Conservation (phyloP, 2,113 vertebrate species). For the Ramphastos sulfuratus region DNA sequence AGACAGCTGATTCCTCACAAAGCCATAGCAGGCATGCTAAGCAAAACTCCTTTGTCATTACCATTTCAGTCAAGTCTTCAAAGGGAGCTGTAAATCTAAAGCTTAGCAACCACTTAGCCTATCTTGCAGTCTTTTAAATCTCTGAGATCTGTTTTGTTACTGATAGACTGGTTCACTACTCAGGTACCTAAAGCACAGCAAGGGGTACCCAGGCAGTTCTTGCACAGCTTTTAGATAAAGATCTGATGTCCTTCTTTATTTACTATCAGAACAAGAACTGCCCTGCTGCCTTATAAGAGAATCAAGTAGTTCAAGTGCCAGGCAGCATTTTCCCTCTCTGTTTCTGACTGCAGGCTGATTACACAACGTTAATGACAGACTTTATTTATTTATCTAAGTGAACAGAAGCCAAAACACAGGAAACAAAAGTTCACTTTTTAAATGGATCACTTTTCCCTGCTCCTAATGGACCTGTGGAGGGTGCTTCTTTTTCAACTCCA, state of each 20-base stretch:
- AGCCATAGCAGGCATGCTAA: neutral
- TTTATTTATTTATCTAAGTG: constrained; percentile 16
- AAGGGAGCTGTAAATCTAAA: neutral
- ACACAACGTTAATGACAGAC: neutral
- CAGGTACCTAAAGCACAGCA: neutral
- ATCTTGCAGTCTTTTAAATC: constrained; percentile 7
- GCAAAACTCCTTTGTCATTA: neutral
- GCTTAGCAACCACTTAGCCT: neutral
- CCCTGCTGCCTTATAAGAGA: neutral
- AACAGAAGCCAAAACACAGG: neutral
- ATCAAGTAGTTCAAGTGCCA: neutral
- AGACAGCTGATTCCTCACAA: neutral
- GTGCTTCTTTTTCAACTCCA: neutral
- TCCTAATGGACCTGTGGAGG: neutral
- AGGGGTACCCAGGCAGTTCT: neutral
- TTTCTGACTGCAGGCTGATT: neutral
- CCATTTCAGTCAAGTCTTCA: constrained; percentile 14
- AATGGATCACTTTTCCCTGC: neutral
- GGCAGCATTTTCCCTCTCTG: neutral
- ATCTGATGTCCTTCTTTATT: neutral
- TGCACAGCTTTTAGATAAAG: neutral
- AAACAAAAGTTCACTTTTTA: constrained; percentile 5
- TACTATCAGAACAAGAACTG: neutral
- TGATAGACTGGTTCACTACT: neutral
- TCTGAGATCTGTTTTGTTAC: neutral